Evolutionary conservation across 2,797 vertebrate genomes (phyloP).

Genomic region (Stomatorhinus walkeri): DNA sequence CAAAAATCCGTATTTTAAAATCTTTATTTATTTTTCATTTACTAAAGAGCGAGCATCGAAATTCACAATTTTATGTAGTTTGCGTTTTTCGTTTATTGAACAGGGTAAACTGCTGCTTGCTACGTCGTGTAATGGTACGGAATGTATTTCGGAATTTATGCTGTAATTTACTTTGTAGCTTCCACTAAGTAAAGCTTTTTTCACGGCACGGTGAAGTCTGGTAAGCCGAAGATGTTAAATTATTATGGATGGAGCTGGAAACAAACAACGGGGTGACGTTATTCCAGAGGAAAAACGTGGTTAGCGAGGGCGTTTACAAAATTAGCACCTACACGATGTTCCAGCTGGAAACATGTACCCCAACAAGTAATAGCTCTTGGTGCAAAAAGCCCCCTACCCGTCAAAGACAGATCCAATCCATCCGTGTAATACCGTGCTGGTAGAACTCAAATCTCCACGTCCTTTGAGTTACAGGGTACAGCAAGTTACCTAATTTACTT

Average conservation of each 20-base stretch:
- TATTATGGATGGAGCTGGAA: neutral
- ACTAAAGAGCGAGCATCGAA: neutral
- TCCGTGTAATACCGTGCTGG: neutral
- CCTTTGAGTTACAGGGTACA: neutral
- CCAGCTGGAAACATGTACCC: neutral
- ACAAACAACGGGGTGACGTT: neutral
- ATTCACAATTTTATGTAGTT: neutral
- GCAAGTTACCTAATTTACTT: neutral
- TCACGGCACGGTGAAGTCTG: neutral
- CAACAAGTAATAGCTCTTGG: conserved; percentile 19
- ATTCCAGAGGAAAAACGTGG: neutral
- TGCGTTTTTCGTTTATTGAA: neutral
- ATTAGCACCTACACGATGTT: neutral
- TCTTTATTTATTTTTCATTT: neutral
- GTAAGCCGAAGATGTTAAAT: neutral
- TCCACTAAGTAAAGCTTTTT: neutral
- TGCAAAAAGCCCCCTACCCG: conserved; percentile 19
- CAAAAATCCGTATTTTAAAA: neutral
- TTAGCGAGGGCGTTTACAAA: neutral
- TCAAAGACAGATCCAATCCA: neutral
- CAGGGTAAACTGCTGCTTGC: neutral
- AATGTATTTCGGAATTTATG: neutral
- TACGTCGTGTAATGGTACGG: neutral
- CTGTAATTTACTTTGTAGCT: neutral
- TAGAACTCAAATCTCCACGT: no score